Evolutionary conservation across 2,113 vertebrate species (phyloP).

Genomic region (Oreamnos americanus): DNA sequence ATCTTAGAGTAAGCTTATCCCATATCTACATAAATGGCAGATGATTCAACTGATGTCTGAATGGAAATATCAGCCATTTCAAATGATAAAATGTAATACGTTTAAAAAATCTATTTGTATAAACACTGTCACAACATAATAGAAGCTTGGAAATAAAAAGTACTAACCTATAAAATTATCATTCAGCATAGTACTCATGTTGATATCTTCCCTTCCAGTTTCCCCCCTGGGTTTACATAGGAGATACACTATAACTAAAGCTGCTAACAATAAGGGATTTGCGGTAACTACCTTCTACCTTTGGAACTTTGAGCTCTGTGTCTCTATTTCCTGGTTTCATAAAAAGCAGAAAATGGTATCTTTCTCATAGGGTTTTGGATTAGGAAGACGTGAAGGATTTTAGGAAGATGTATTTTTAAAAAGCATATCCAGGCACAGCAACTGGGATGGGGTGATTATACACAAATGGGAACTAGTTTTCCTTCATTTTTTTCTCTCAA

Average conservation of each 20-base stretch:
- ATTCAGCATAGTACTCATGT: slow-evolving; percentile 8
- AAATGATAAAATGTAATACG: slow-evolving; percentile 41
- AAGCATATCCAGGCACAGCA: neutral
- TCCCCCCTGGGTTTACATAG: neutral
- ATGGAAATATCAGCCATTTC: slow-evolving; percentile 69
- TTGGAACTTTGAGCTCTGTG: neutral
- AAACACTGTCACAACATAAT: neutral
- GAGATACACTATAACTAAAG: neutral
- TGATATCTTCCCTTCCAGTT: neutral
- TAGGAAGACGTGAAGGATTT: neutral
- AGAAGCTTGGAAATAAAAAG: neutral
- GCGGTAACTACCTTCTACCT: neutral
- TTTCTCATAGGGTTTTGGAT: neutral
- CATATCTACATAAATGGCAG: slow-evolving; percentile 72
- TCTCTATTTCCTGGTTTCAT: slow-evolving; percentile 6
- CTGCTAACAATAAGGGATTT: neutral
- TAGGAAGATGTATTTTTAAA: neutral
- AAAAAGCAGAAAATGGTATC: slow-evolving; percentile 1
- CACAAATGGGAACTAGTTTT: neutral
- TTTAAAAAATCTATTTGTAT: neutral
- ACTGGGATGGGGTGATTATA: neutral
- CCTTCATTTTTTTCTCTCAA: neutral
- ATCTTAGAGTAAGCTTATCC: slow-evolving; percentile 63
- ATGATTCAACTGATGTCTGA: slow-evolving; percentile 74
- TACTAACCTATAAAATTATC: neutral